Evolutionary conservation across 2,888 invertebrate species (phyloP).

Genomic region (Laothoe populi): DNA sequence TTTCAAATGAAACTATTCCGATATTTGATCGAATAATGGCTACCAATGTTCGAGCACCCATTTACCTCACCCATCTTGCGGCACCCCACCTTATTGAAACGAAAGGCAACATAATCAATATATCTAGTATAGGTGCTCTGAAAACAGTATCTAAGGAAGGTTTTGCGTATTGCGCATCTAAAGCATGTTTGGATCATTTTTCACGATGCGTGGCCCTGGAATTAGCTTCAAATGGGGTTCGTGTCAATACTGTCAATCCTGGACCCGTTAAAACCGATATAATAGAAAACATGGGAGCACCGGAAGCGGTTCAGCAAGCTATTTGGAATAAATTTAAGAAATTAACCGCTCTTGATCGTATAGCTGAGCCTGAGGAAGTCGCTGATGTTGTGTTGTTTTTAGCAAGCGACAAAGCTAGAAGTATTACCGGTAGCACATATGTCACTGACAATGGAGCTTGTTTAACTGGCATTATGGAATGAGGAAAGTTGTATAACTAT

Average conservation of each 20-base stretch:
- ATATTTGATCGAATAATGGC: conserved; percentile 43
- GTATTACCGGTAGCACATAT: conserved; percentile 26
- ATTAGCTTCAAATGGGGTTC: conserved; percentile 88
- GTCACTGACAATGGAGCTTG: conserved; percentile 27
- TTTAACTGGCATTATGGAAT: conserved; percentile 1
- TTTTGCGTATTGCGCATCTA: conserved; percentile 45
- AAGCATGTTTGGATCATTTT: conserved; percentile 89
- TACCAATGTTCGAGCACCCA: conserved; percentile 46
- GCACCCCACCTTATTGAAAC: conserved; percentile 44
- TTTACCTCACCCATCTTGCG: conserved; percentile 45
- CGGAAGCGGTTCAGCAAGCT: conserved; percentile 50
- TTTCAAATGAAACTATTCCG: conserved; percentile 40
- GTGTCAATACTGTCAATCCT: conserved; percentile 94
- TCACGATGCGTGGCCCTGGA: conserved; percentile 93
- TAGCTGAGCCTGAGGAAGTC: conserved; percentile 81
- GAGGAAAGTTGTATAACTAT: background rate
- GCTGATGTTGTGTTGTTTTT: conserved; percentile 45
- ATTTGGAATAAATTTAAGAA: conserved; percentile 87
- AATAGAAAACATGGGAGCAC: conserved; percentile 33
- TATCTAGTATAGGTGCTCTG: conserved; percentile 45
- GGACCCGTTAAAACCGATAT: conserved; percentile 87
- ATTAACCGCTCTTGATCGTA: conserved; percentile 92
- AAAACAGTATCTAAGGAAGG: conserved; percentile 16
- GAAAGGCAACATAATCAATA: conserved; percentile 53
- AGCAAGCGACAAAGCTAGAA: conserved; percentile 45